Conservation (phyloP, 2,888 invertebrate genomes). For the Exephanes ischioxanthus region DNA sequence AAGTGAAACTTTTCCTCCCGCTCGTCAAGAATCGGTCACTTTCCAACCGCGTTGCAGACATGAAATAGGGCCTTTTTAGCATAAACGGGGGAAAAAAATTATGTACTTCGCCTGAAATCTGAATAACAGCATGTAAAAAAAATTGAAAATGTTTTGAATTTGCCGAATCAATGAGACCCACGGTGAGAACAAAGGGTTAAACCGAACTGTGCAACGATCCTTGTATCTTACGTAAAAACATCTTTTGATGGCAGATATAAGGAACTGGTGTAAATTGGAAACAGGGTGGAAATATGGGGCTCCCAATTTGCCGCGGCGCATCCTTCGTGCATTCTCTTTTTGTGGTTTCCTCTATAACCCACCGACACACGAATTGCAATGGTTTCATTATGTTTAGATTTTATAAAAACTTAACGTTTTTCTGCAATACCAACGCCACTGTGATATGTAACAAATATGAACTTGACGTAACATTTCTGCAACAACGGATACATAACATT, state of each 20-base stretch:
- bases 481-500: not conserved
- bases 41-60: no score
- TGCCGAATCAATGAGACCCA: not conserved
- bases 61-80: no score
- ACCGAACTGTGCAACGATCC: not conserved
- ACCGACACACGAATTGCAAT: no score
- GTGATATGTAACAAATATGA: not conserved
- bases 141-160: not conserved
- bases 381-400: no score
- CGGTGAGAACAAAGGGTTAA: not conserved
- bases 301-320: not conserved
- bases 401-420: no score
- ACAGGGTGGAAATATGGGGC: constrained; percentile 13
- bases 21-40: no score
- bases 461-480: not conserved
- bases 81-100: not conserved
- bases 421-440: no score
- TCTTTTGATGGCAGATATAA: constrained; percentile 26
- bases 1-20: no score
- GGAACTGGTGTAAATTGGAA: constrained; percentile 26
- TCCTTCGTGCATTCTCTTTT: not conserved
- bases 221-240: not conserved
- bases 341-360: not conserved
- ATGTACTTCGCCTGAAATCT: not conserved
- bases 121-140: not conserved